Base-by-base conservation (phyloP, 2,797 vertebrate genomes). In the Fratercula arctica region DNA sequence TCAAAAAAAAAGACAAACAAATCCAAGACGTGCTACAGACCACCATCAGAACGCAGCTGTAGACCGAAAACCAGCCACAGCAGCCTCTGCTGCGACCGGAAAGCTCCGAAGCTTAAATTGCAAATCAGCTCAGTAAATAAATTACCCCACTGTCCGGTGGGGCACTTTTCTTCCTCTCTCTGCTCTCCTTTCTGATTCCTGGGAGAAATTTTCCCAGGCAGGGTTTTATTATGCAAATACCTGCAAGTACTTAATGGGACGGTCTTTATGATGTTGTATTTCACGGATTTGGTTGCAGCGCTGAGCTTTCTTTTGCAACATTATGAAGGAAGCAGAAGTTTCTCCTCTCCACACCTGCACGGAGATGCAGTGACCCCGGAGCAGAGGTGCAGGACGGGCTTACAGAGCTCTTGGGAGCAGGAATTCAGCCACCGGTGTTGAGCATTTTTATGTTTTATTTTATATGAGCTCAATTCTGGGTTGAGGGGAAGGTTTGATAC, bases 1-100 rank as follows among this genome's bases (percentile, higher is more conserved):
- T 85, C n/a, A 46, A 46, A 63, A 64, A n/a, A 69, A 12, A 23
- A 26, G 33, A 64, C 60, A 63, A 11, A 31, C 48, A 48, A n/a
- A 77, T 37, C 45, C 63, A 46, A 46, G 66, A 78, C 1, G 4
- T 23, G 35, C 35, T 41, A 39, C 41, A 56, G 29, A 4, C 33
- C 69, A 17, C 4, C n/a, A 26, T 1, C n/a, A 16, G 26, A 56
- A 35, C 0, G 1, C 28, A 73, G 31, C 59, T 24, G 39, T 21
- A 50, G 20, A n/a, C 50, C 69, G 35, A 24, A 63, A 45, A 86
- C 25, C 8, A 23, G 20, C 11, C 9, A 0, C 20, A 33, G 35
- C 29, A 29, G 51, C 51, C 19, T 54, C 46, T 41, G 51, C 9
- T 33, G 45, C 28, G 59, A 21, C 24, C 15, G 33, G 50, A 51